Evolutionary conservation across 2,113 vertebrate species (phyloP).

Genomic region (Sylvietta virens): DNA sequence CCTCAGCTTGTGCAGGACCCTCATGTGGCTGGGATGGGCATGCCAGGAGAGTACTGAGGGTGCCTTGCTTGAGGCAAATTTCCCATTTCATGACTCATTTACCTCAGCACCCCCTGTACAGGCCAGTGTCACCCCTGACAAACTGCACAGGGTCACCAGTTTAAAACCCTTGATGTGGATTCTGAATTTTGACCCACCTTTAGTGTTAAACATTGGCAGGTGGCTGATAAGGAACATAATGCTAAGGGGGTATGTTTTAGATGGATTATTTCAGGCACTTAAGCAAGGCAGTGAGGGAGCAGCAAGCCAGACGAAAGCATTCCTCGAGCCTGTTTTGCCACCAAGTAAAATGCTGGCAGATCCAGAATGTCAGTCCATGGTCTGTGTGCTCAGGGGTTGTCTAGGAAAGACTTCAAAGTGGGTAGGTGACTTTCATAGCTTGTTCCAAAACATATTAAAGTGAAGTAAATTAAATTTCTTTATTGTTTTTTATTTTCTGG

Average conservation of each 20-base stretch:
- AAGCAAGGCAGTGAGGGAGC: background rate
- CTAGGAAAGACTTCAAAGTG: background rate
- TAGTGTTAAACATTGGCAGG: background rate
- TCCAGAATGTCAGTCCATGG: background rate
- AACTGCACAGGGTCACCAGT: accelerated
- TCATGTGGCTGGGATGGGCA: accelerated
- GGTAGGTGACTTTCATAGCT: background rate
- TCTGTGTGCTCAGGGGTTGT: background rate
- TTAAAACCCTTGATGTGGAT: background rate
- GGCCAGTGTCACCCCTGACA: background rate
- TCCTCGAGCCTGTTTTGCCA: background rate
- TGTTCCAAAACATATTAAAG: background rate
- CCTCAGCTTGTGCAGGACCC: background rate
- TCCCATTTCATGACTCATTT: background rate
- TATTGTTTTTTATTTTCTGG: background rate
- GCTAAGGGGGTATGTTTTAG: background rate
- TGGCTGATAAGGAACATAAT: background rate
- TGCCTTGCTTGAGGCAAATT: background rate
- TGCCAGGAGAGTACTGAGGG: background rate
- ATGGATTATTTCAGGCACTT: background rate
- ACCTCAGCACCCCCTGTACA: accelerated
- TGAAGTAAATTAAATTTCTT: background rate
- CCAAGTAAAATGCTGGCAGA: background rate
- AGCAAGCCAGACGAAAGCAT: background rate
- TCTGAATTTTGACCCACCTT: background rate